Evolutionary conservation across 2,113 vertebrate species (phyloP), one percentile per base, ranked within the genome.

Genomic region (Rostratula benghalensis): DNA sequence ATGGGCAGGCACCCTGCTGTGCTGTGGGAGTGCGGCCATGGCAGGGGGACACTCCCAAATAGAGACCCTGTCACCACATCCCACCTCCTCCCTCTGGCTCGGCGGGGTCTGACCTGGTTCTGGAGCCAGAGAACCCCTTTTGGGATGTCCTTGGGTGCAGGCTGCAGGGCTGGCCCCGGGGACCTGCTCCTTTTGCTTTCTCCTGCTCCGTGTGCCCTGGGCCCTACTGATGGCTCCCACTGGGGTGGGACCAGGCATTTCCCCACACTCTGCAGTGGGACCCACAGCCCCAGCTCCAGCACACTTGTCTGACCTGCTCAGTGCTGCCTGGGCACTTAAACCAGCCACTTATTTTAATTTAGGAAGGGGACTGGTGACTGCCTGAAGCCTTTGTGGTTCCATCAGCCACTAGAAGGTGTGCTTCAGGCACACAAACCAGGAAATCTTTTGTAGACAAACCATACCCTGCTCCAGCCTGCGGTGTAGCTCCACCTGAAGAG

Each of bases 1-100:
- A 2, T 3, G 9, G 1, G 30, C 1, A 3, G 12, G 41, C 3
- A 18, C 51, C 24, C 56, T 10, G 27, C 67, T 25, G n/a, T 6
- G 50, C 79, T 5, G 15, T 1, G 28, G 76, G 53, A 16, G 12
- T 1, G n/a, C 9, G 10, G 46, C 46, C 19, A 0, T 21, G 5
- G 16, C 23, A 6, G 51, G 43, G 35, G n/a, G 24, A 39, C 4
- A 14, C n/a, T 22, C 68, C 46, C 9, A 54, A 46, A 11, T 3
- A 0, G n/a, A 33, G 33, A 21, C 60, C 67, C 33, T 3, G 1
- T 28, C 50, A 25, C 35, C 6, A 2, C 64, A 23, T 19, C 27
- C 13, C 51, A 46, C 75, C 67, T 56, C 33, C 28, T 45, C 21
- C 45, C 37, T 45, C 11, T 0, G 2, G 24, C 64, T 63, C 64